phyloP scores from a whole-genome alignment of 2,113 vertebrate genomes.

The Scolopax mira region DNA sequence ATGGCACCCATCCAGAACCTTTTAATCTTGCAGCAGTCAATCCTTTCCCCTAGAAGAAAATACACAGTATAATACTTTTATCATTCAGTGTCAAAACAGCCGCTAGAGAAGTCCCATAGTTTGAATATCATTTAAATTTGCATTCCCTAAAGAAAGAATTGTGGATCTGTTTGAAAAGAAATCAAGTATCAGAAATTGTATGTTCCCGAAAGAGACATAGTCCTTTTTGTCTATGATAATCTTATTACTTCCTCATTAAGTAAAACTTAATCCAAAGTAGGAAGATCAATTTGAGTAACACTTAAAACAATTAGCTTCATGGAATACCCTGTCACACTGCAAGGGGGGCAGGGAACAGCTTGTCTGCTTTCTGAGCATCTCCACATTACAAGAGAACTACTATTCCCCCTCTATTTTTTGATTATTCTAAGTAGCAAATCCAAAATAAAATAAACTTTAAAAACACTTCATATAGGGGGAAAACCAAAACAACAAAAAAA shows the following conservation, averaged over 20 bases:
- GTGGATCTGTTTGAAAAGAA: not conserved
- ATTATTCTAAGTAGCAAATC: not conserved
- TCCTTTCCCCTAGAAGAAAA: constrained; percentile 1
- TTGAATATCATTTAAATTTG: not conserved
- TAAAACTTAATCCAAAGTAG: constrained; percentile 49
- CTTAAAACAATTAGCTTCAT: constrained; percentile 19
- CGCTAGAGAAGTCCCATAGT: not conserved
- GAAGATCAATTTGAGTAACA: constrained; percentile 36
- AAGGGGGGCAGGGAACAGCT: not conserved
- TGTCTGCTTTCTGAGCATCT: not conserved
- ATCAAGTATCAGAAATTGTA: not conserved
- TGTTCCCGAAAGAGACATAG: not conserved
- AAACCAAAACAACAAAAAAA: not conserved
- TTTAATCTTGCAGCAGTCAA: not conserved
- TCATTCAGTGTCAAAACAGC: not conserved
- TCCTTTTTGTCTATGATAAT: constrained; percentile 24
- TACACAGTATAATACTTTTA: not conserved
- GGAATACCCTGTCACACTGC: not conserved
- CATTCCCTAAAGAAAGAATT: not conserved
- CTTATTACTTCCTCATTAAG: constrained; percentile 31
- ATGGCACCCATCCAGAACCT: not conserved
- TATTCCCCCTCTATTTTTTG: not conserved
- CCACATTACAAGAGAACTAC: not conserved
- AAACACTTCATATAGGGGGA: not conserved
- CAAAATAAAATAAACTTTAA: constrained; percentile 20